Evolutionary conservation across 2,797 vertebrate species (phyloP).

Genomic region (Intellagama lesueurii): DNA sequence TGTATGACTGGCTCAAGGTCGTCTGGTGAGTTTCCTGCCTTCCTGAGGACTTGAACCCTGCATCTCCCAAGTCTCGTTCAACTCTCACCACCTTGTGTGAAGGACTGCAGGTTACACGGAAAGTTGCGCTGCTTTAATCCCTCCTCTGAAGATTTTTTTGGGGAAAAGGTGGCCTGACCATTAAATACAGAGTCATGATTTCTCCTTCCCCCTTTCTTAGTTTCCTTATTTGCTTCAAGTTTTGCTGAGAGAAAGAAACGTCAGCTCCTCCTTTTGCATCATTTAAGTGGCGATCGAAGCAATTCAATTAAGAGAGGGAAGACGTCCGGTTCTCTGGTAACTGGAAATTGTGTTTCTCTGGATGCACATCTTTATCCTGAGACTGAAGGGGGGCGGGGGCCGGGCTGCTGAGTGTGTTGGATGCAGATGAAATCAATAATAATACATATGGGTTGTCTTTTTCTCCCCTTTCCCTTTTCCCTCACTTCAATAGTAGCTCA

Average conservation of each 20-base stretch:
- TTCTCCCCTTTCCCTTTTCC: accelerated
- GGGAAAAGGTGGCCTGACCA: background rate
- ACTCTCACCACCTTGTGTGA: no score
- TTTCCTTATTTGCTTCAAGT: background rate
- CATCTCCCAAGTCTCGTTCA: background rate
- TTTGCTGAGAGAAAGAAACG: background rate
- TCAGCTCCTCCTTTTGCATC: background rate
- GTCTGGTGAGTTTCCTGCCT: background rate
- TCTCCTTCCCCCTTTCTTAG: accelerated
- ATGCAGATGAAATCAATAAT: conserved; percentile 61
- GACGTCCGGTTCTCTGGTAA: conserved; percentile 40
- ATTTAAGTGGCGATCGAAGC: conserved; percentile 41
- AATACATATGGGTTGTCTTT: conserved; percentile 38
- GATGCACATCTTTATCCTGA: conserved; percentile 42
- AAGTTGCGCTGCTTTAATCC: no score
- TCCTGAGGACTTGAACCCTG: background rate
- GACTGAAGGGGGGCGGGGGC: conserved; percentile 43
- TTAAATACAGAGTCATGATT: no score
- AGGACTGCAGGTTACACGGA: no score
- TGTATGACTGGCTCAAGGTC: background rate
- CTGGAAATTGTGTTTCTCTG: conserved; percentile 60
- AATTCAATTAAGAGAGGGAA: conserved; percentile 48
- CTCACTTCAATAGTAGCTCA: background rate
- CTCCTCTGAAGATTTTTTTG: no score
- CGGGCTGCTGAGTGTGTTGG: conserved; percentile 50